A percentile compares a stretch with the other conserved stretches of the same genome.
Conservation (phyloP, 2,797 vertebrate genomes). For the Setipinna tenuifilis region DNA sequence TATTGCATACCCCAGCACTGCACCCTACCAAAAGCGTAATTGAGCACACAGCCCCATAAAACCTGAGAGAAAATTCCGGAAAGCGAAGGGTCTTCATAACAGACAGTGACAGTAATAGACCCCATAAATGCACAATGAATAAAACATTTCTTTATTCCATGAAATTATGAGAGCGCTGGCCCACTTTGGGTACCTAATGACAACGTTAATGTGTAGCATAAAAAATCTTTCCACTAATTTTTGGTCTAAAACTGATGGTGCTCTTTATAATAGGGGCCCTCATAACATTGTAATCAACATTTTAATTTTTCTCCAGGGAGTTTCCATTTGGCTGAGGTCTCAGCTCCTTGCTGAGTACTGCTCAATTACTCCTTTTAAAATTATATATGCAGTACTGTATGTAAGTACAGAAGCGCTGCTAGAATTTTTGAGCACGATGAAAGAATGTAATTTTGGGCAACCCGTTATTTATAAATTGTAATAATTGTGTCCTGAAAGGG, state of each 20-base stretch:
- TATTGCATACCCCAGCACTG: not conserved
- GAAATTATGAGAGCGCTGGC: not conserved
- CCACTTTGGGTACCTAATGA: not conserved
- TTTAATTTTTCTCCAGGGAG: not conserved
- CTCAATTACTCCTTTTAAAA: not conserved
- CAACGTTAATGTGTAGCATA: not conserved
- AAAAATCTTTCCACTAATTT: not conserved
- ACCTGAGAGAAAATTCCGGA: not conserved
- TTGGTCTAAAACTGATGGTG: not conserved
- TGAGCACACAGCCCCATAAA: not conserved
- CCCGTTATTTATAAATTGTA: too few species aligned
- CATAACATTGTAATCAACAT: not conserved
- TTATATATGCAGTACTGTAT: not conserved
- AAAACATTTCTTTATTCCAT: conserved; percentile 22
- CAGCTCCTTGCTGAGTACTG: not conserved
- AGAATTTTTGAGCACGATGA: too few species aligned
- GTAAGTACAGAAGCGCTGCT: too few species aligned
- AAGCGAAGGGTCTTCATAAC: not conserved
- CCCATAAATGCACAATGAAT: conserved; percentile 5
- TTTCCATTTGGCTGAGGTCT: not conserved
- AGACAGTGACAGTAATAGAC: not conserved
- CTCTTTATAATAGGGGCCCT: not conserved
- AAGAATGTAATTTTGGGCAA: too few species aligned
- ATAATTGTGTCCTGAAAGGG: too few species aligned
- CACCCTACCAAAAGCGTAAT: not conserved